A percentile compares a stretch with the other conserved stretches of the same genome.
Conservation (phyloP, 2,797 vertebrate species). For the Microctenopoma steveboyesi region DNA sequence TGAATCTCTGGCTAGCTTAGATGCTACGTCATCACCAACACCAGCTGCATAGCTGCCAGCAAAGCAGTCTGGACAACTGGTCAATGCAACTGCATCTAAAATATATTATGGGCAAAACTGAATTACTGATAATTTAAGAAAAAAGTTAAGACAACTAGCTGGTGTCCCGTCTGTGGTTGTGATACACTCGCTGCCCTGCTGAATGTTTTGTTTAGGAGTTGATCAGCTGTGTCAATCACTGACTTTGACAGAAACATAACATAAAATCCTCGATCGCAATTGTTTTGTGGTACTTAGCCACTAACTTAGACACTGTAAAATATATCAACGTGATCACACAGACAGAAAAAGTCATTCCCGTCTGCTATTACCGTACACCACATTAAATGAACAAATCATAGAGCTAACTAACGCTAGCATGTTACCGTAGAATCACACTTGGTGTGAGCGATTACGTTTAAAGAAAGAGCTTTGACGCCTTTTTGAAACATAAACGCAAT, state of each 20-base stretch:
- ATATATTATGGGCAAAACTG: rapidly evolving
- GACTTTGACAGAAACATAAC: conserved; percentile 37
- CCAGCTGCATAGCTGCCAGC: conserved; percentile 45
- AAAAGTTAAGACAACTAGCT: neutral
- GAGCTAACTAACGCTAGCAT: conserved; percentile 39
- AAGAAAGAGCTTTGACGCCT: conserved; percentile 2
- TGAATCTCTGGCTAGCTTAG: neutral
- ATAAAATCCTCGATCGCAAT: neutral
- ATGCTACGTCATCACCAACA: conserved; percentile 73
- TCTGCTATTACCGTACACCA: neutral
- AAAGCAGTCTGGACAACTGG: conserved; percentile 1
- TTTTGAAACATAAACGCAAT: rapidly evolving
- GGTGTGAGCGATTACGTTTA: neutral
- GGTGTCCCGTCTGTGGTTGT: neutral
- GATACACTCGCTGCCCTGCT: neutral
- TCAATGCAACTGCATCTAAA: neutral
- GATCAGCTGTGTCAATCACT: conserved; percentile 51
- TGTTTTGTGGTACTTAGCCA: rapidly evolving
- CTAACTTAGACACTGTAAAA: rapidly evolving
- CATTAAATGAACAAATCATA: neutral
- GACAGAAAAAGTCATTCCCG: neutral
- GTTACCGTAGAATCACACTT: conserved; percentile 25
- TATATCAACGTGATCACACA: rapidly evolving
- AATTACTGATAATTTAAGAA: too few relatives aligned
- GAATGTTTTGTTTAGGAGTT: neutral